Percentiles rank a stretch among this genome's conserved stretches.
Conservation (phyloP, 2,797 vertebrate species). For the Emys orbicularis region DNA sequence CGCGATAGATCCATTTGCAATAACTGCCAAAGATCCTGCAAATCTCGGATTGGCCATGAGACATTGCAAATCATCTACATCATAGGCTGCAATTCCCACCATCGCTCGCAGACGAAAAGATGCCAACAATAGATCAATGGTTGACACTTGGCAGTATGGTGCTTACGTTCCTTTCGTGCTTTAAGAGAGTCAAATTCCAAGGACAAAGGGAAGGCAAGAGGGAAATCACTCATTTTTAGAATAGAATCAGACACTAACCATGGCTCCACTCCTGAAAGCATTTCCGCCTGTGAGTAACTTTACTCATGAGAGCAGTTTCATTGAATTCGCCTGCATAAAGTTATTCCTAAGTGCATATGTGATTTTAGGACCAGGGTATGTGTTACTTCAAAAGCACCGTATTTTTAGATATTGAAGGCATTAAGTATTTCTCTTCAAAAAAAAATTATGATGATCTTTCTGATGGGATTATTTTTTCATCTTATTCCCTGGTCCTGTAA, state of each 20-base stretch:
- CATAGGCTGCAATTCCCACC: no score
- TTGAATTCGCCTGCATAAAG: background rate
- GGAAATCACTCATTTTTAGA: background rate
- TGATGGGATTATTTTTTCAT: background rate
- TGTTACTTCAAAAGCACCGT: constrained; percentile 71
- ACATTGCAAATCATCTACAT: no score
- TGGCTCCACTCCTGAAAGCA: background rate
- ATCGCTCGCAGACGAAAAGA: no score
- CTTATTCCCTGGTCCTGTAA: background rate
- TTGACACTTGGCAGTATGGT: background rate
- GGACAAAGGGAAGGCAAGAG: background rate
- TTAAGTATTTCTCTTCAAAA: constrained; percentile 62
- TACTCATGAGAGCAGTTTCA: background rate
- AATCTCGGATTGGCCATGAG: no score
- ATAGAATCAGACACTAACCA: background rate
- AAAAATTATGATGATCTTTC: background rate
- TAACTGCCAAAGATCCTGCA: no score
- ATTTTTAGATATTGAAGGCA: constrained; percentile 65
- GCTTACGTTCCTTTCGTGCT: constrained; percentile 6
- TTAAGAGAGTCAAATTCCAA: background rate
- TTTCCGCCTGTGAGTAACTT: background rate
- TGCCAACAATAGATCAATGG: background rate
- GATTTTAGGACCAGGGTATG: constrained; percentile 65
- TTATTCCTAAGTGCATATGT: background rate
- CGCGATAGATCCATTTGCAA: no score